These are phyloP conservation scores for Aelia acuminata DNA, from an alignment of 2,888 invertebrate genomes.

Conservation along the genomic window DNA sequence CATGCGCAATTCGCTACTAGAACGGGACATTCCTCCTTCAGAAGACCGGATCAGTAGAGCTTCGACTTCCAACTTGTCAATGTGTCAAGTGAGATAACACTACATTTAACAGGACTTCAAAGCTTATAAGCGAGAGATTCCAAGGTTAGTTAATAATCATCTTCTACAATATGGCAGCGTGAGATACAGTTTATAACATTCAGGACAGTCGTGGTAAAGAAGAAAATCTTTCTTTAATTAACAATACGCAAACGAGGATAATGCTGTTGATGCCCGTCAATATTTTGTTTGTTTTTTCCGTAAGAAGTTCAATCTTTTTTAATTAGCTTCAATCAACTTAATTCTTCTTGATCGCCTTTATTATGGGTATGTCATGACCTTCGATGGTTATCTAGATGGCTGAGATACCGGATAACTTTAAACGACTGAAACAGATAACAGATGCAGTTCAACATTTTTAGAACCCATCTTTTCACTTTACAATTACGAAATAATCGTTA, in stretches of 20 bases:
- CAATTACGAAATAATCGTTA: too few relatives aligned
- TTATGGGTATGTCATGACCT: background rate
- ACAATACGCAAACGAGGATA: too few relatives aligned
- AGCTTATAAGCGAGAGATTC: background rate
- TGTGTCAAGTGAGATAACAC: background rate
- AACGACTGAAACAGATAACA: too few relatives aligned
- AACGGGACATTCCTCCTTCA: background rate
- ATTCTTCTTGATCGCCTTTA: background rate
- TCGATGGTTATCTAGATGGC: background rate
- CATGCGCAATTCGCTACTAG: background rate
- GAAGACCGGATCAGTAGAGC: background rate
- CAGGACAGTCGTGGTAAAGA: too few relatives aligned
- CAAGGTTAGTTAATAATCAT: background rate
- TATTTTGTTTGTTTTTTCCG: background rate
- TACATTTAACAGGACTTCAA: background rate
- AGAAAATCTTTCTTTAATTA: too few relatives aligned
- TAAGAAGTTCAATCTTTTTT: background rate
- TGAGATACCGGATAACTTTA: background rate
- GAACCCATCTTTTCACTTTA: too few relatives aligned
- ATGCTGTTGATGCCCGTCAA: too few relatives aligned
- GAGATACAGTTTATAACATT: too few relatives aligned
- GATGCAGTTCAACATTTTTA: background rate
- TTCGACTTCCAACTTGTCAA: background rate
- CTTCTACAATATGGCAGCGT: too few relatives aligned
- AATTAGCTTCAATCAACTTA: background rate